These are phyloP conservation scores for Eupithecia pulchellata DNA, from an alignment of 2,888 invertebrate species.

Conservation along the genomic window DNA sequence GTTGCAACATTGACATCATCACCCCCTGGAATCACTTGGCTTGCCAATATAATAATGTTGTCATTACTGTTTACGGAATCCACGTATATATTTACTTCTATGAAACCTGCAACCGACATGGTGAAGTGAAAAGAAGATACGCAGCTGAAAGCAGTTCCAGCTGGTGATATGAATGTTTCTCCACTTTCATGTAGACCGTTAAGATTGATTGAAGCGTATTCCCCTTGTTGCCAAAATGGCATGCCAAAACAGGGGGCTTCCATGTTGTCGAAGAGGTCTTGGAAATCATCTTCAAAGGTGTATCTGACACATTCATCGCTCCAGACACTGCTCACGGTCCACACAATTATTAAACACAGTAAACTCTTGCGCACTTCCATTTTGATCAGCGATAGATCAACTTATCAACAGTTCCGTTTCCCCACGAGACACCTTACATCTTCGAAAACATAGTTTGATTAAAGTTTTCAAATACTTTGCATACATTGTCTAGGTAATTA, in stretches of 20 bases:
- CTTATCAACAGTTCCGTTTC: background rate
- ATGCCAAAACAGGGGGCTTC: slow-evolving; percentile 45
- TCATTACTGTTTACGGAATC: slow-evolving; percentile 45
- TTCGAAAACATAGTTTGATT: slow-evolving; percentile 43
- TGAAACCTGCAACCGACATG: slow-evolving; percentile 52
- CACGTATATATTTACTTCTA: slow-evolving; percentile 62
- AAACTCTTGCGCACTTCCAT: slow-evolving; percentile 42
- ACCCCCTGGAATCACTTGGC: slow-evolving; percentile 43
- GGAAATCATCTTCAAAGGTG: slow-evolving; percentile 57
- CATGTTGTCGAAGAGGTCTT: slow-evolving; percentile 50
- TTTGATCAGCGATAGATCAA: slow-evolving; percentile 26
- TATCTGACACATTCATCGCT: slow-evolving; percentile 59
- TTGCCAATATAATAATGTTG: slow-evolving; percentile 54
- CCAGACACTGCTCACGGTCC: slow-evolving; percentile 45
- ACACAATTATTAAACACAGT: slow-evolving; percentile 38
- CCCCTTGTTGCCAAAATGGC: slow-evolving; percentile 51
- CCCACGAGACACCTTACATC: slow-evolving; percentile 3
- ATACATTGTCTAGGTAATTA: slow-evolving; percentile 35
- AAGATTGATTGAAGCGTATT: slow-evolving; percentile 45
- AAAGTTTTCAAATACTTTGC: slow-evolving; percentile 44
- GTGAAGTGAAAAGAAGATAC: slow-evolving; percentile 51
- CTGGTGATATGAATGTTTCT: slow-evolving; percentile 51
- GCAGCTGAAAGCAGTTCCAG: slow-evolving; percentile 41
- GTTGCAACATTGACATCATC: slow-evolving; percentile 40
- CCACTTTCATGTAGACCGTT: slow-evolving; percentile 50